Base-by-base conservation (phyloP, 2,888 invertebrate species). In the Bugula neritina region DNA sequence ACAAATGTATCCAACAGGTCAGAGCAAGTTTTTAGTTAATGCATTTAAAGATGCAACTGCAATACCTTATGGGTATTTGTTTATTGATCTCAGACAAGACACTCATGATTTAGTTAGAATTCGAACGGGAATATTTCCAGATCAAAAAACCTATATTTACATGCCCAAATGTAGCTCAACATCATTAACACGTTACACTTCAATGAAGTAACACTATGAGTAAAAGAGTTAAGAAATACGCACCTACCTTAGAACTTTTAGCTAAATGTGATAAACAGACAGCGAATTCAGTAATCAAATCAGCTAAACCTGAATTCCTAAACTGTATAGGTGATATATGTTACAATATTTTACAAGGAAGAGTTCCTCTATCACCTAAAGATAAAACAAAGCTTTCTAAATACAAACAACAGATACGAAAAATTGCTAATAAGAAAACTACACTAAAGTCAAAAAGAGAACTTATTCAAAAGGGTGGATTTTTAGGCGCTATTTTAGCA, bases 1-100 rank as follows among this genome's bases (percentile, higher is more conserved):
- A 34, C 63, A 63, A 63, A 63, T 63, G 63, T 63, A 63, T 63
- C 31, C 31, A 25, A 13, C 17, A 5, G 31, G 63, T 17, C 63
- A 63, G n/a, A 25, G 25, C 17, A 63, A 34, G 27, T 63, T 63
- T 63, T 10, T 63, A 31, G 17, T 34, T 25, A 31, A 63, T 63
- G 63, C 63, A 63, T 63, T 63, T 31, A 63, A 63, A 63, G 63
- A 63, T 31, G 63, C 63, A 25, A 63, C 63, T 29, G 21, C 63
- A 3, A n/a, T 63, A 31, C 63, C 27, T 1, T 63, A 63, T 27
- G 63, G 31, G 27, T 63, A 63, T n/a, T 17, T 63, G 34, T 63
- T 63, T n/a, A 31, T 63, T 25, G 29, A 63, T 31, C n/a, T 63
- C 5, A 63, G 27, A 63, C 63, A 63, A 31, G n/a, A 63, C 10